These are phyloP conservation scores for Zygogramma bicolorata DNA, from an alignment of 2,888 invertebrate genomes.

Conservation along the genomic window DNA sequence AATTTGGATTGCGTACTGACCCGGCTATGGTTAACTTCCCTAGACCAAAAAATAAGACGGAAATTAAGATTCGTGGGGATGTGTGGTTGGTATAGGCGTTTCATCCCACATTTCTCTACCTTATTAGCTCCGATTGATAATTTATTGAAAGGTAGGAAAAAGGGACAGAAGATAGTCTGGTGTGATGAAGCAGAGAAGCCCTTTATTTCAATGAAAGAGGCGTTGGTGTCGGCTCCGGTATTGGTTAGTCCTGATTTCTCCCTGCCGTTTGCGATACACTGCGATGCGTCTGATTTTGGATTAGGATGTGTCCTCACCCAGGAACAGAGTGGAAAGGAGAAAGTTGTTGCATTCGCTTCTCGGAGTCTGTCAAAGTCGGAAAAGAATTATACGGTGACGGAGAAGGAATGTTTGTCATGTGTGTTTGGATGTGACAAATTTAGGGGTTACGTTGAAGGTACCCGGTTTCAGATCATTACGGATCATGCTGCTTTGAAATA, in stretches of 20 bases:
- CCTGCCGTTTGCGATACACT: neutral
- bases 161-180: no score
- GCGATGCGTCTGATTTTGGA: neutral
- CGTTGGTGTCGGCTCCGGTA: no score
- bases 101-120: neutral
- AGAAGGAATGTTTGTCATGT: neutral
- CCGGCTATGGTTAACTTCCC: neutral
- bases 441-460: no score
- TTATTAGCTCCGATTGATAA: neutral
- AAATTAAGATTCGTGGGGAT: neutral
- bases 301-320: slow-evolving; percentile 1
- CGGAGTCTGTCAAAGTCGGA: neutral
- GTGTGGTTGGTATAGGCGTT: no score
- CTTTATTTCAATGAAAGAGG: no score
- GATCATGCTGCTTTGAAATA: neutral
- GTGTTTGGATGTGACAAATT: neutral
- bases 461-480: no score
- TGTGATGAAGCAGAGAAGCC: no score
- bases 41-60: neutral
- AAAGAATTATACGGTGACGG: neutral
- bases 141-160: no score
- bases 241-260: neutral
- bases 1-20: slow-evolving; percentile 21
- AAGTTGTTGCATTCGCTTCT: neutral
- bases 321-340: neutral